Evolutionary conservation across 2,113 vertebrate genomes (phyloP).

Genomic region (Mirza zaza): DNA sequence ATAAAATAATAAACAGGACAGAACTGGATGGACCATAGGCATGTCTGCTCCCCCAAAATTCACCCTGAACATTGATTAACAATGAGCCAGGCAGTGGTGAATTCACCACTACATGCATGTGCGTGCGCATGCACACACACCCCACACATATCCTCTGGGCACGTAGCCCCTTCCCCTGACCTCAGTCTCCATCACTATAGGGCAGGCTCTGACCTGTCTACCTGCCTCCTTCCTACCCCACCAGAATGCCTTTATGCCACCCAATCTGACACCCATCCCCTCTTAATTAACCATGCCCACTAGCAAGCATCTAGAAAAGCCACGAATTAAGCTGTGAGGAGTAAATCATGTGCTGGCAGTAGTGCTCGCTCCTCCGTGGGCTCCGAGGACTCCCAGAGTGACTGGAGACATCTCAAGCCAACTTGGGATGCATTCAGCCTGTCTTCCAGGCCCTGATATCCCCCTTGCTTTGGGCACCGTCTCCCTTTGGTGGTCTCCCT

Average conservation of each 20-base stretch:
- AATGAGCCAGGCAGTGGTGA: not conserved
- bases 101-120: not conserved
- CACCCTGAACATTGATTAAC: not conserved
- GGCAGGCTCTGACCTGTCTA: not conserved
- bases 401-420: not conserved
- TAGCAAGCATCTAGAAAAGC: not conserved
- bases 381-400: not conserved
- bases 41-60: not conserved
- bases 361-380: not conserved
- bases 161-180: not conserved
- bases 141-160: too few species aligned
- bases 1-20: not conserved
- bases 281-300: not conserved
- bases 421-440: accelerated
- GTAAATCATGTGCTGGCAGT: not conserved
- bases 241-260: not conserved
- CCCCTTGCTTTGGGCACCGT: not conserved
- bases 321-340: not conserved
- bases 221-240: not conserved
- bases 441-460: not conserved
- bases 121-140: too few species aligned
- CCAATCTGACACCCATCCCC: too few species aligned
- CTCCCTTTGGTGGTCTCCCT: not conserved
- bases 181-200: not conserved
- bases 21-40: not conserved